phyloP scores from a whole-genome alignment of 2,797 vertebrate genomes.

The Pseudochaenichthys georgianus region DNA sequence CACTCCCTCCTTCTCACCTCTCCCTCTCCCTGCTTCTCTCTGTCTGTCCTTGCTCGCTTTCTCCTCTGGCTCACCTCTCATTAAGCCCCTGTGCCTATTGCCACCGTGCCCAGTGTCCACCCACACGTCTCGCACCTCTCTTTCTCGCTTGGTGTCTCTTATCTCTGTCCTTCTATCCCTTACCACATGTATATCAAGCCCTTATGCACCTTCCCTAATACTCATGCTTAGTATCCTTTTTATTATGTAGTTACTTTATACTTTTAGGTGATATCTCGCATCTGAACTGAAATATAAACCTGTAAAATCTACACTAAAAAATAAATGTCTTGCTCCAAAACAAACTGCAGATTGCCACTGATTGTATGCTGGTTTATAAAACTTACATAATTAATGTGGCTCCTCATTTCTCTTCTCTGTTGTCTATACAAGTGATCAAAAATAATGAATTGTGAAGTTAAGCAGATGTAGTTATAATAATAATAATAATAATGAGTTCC shows the following conservation, averaged over 20 bases:
- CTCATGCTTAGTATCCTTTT: neutral
- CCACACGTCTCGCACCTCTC: conserved; percentile 79
- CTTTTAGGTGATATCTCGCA: neutral
- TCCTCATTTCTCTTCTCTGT: neutral
- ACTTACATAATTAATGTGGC: neutral
- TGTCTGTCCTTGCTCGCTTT: conserved; percentile 77
- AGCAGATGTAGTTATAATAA: neutral
- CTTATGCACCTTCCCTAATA: conserved; percentile 11
- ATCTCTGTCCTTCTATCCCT: conserved; percentile 59
- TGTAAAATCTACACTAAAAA: conserved; percentile 12
- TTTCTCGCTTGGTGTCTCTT: conserved; percentile 65
- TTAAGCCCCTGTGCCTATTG: conserved; percentile 80
- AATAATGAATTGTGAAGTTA: neutral
- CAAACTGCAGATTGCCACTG: neutral
- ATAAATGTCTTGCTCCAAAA: neutral
- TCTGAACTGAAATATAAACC: neutral
- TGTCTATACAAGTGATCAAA: neutral
- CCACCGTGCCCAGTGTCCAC: conserved; percentile 80
- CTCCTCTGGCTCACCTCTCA: conserved; percentile 86
- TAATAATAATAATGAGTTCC: too few relatives aligned
- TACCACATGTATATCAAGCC: conserved; percentile 35
- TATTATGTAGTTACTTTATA: neutral
- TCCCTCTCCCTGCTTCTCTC: conserved; percentile 67
- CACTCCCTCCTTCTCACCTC: conserved; percentile 80
- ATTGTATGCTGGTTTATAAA: neutral